Evolutionary conservation across 64 coral and sea anemone genomes (phyloP), one percentile per base, ranked within the genome.

Genomic region (Cladopsammia gracilis): DNA sequence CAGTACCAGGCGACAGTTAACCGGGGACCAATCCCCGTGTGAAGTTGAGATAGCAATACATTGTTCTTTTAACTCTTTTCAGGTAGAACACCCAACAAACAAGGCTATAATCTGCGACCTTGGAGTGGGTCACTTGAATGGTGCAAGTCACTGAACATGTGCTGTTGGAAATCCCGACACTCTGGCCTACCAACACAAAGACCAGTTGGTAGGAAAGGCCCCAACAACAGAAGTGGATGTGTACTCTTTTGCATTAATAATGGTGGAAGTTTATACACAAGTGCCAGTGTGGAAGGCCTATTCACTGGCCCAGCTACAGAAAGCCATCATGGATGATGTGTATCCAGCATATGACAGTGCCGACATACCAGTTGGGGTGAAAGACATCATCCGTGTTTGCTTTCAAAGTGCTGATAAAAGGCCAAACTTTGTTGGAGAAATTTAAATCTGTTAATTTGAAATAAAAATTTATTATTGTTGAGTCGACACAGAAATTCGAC

Each of bases 101-200:
- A 78, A 64, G 22, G 48, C 87, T 44, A 76, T 89, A 53, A 89
- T 89, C 42, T 89, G 87, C 64, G 87, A 89, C 56, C 58, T 77
- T 62, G 72, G 52, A 64, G 73, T 89, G 5, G 59, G 72, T 20
- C 76, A 89, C 51, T 58, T 89, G 45, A 54, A 26, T 20, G 49
- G 75, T 57, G 44, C 86, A 19, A 89, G 69, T 49, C 65, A 71
- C 62, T 23, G 23, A 60, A 87, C 64, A 22, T 22, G 52, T 53
- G 43, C 45, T 53, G 85, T n/a, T 53, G 64, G 85, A 20, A 87
- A 83, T 83, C 19, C 79, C 23, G 79, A 52, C 54, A 87, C 25
- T 24, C 25, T 87, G 7, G 64, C 85, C 19, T 87, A 61, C 51
- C 76, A 89, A n/a, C 86, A 89, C 50, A 76, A 76, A 73, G 86